Conservation (phyloP, 2,113 vertebrate species). For the Octodon degus region DNA sequence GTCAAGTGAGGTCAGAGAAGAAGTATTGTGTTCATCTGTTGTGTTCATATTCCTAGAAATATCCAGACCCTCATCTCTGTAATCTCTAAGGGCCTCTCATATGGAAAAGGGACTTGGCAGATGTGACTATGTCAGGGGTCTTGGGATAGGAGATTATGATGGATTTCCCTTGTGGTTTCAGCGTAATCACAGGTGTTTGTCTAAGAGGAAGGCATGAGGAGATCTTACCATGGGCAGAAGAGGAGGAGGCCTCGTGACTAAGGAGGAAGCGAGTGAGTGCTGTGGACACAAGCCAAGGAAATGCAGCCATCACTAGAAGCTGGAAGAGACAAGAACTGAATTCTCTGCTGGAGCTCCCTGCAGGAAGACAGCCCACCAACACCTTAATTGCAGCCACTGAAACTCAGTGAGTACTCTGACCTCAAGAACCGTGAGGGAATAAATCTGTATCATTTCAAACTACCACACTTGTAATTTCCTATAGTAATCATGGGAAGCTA, state of each 20-base stretch:
- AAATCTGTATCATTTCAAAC: background rate
- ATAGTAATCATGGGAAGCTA: background rate
- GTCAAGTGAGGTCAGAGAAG: background rate
- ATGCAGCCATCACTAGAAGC: background rate
- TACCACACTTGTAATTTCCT: background rate
- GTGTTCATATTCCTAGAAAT: background rate
- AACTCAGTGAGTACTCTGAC: background rate
- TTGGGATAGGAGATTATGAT: background rate
- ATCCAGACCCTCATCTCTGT: background rate
- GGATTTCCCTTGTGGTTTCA: background rate
- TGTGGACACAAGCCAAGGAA: background rate
- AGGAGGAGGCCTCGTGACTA: background rate
- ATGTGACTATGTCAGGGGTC: background rate
- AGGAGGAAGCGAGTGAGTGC: background rate
- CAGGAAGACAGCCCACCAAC: background rate
- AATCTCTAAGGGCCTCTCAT: background rate
- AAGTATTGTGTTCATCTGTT: background rate
- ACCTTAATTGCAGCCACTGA: background rate
- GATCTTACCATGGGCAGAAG: background rate
- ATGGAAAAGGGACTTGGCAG: background rate
- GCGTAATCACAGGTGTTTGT: background rate
- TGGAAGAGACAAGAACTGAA: background rate
- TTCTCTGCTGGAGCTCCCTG: too few species aligned
- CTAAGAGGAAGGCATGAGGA: background rate
- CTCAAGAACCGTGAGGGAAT: background rate